Evolutionary conservation across 2,113 vertebrate genomes (phyloP).

Genomic region (Sturnus vulgaris): DNA sequence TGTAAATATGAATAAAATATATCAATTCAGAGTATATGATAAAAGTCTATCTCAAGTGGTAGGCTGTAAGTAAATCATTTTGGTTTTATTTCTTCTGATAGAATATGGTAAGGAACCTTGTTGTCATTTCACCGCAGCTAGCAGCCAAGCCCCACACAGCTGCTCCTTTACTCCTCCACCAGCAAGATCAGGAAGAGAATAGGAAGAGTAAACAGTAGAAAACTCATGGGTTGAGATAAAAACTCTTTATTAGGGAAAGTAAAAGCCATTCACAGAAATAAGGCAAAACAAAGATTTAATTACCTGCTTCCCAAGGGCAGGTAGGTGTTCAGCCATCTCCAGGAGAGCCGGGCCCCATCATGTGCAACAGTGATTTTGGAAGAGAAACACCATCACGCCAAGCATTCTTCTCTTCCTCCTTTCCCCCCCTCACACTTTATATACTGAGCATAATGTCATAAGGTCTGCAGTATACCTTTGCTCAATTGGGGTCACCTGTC

Average conservation of each 20-base stretch:
- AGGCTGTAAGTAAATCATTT: background rate
- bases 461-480: background rate
- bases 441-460: background rate
- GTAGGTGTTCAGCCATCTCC: background rate
- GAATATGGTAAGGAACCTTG: background rate
- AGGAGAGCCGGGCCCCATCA: background rate
- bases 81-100: background rate
- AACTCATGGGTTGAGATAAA: background rate
- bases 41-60: background rate
- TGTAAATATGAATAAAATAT: background rate
- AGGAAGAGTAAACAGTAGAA: accelerated
- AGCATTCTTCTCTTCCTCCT: background rate
- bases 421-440: too few species aligned
- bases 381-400: background rate
- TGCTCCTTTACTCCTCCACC: background rate
- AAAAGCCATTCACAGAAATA: background rate
- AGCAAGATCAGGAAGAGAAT: background rate
- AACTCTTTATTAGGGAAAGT: background rate
- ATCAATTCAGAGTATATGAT: background rate
- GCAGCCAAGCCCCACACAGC: background rate
- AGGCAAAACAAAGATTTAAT: background rate
- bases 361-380: background rate
- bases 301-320: background rate
- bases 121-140: background rate
- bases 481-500: background rate